Percentiles rank a stretch among this genome's conserved stretches.
These are phyloP conservation scores for Decapterus maruadsi DNA, from an alignment of 2,797 vertebrate species.

Conservation along the genomic window DNA sequence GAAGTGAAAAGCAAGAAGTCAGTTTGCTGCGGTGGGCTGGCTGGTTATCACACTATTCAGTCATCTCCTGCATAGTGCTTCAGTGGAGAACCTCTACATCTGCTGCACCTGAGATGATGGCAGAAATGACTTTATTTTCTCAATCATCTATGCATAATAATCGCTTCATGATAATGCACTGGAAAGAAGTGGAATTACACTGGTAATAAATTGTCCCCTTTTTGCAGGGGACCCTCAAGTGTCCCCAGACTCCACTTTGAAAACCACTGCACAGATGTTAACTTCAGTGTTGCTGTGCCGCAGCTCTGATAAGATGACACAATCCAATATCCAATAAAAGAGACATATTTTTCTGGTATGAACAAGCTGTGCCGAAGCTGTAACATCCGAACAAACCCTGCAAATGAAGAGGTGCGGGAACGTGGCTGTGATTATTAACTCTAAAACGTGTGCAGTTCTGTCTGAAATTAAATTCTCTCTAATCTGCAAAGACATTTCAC, in stretches of 20 bases:
- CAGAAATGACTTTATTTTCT: not conserved
- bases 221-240: no score
- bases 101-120: no score
- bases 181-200: no score
- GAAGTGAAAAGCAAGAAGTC: not conserved
- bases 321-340: no score
- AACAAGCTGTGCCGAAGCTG: not conserved
- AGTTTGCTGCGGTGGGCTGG: not conserved
- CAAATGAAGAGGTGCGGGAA: not conserved
- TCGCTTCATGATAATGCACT: not conserved
- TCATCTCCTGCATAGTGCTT: not conserved
- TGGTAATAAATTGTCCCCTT: no score
- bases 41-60: not conserved
- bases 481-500: slow-evolving; percentile 9
- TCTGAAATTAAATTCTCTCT: not conserved
- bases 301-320: no score
- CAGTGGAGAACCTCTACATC: not conserved
- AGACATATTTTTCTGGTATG: not conserved
- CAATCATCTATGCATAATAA: not conserved
- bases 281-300: no score
- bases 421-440: not conserved
- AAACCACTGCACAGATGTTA: no score
- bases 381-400: not conserved
- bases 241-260: no score
- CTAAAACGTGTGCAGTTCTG: not conserved